Evolutionary conservation across 2,797 vertebrate genomes (phyloP).

Genomic region (Thalassophryne amazonica): DNA sequence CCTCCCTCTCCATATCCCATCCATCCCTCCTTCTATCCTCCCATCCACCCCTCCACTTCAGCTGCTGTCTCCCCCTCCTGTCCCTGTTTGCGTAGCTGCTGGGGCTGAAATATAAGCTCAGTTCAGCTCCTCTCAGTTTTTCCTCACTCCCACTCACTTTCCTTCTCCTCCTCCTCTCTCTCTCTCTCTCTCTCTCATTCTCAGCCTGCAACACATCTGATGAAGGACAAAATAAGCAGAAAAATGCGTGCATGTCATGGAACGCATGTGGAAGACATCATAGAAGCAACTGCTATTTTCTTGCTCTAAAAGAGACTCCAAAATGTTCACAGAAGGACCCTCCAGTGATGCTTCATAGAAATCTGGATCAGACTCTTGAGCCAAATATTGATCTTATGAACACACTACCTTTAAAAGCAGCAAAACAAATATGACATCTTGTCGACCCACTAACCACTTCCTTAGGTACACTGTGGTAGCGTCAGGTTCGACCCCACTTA

Average conservation of each 20-base stretch:
- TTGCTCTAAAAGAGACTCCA: slow-evolving; percentile 46
- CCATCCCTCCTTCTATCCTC: slow-evolving; percentile 53
- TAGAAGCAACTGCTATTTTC: slow-evolving; percentile 67
- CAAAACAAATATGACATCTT: slow-evolving; percentile 51
- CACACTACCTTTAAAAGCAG: slow-evolving; percentile 59
- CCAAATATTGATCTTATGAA: slow-evolving; percentile 61
- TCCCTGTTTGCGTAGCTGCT: slow-evolving; percentile 74
- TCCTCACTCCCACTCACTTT: slow-evolving; percentile 55
- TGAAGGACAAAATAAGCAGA: slow-evolving; percentile 52
- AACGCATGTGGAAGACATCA: slow-evolving; percentile 72
- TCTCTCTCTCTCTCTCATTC: slow-evolving; percentile 14
- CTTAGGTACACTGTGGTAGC: no score
- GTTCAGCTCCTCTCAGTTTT: slow-evolving; percentile 48
- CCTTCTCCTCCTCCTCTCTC: slow-evolving; percentile 34
- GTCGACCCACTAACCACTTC: neutral
- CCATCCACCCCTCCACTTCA: slow-evolving; percentile 54
- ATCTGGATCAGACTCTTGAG: slow-evolving; percentile 41
- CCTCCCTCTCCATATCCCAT: no score
- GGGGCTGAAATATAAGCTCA: slow-evolving; percentile 68
- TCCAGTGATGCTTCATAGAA: slow-evolving; percentile 63
- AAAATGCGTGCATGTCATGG: slow-evolving; percentile 27
- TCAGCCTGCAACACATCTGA: slow-evolving; percentile 44
- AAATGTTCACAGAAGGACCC: slow-evolving; percentile 65
- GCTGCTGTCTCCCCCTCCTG: slow-evolving; percentile 34
- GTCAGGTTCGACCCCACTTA: no score